A percentile compares a stretch with the other conserved stretches of the same genome.
These are phyloP conservation scores for Helogale parvula DNA, from an alignment of 2,113 vertebrate species.

Conservation along the genomic window DNA sequence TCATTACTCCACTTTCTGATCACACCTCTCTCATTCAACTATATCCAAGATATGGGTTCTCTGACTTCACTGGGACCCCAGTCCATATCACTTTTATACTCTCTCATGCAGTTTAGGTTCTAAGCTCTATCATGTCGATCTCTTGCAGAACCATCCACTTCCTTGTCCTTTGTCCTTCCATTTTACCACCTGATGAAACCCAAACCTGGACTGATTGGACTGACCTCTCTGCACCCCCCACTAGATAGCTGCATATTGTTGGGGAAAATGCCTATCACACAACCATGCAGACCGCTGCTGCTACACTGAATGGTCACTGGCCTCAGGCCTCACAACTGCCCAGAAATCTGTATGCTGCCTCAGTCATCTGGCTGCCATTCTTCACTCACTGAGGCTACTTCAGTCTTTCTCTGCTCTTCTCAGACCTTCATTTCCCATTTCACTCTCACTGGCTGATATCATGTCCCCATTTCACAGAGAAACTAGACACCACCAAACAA, in stretches of 20 bases:
- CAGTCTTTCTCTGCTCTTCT: constrained; percentile 16
- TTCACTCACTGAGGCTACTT: background rate
- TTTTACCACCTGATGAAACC: background rate
- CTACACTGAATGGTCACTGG: background rate
- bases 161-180: background rate
- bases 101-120: background rate
- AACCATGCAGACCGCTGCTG: background rate
- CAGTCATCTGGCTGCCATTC: background rate
- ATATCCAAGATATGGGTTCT: background rate
- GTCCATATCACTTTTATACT: background rate
- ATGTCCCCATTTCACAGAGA: background rate
- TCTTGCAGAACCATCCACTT: constrained; percentile 32
- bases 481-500: background rate
- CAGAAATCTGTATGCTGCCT: background rate
- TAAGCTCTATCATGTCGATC: background rate
- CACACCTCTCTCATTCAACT: background rate
- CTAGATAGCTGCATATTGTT: background rate
- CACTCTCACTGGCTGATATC: background rate
- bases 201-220: background rate
- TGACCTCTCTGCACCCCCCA: background rate
- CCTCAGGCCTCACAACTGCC: background rate
- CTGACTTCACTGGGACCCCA: background rate
- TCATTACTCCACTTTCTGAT: constrained; percentile 5
- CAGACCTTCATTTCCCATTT: background rate
- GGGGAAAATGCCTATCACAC: background rate